Conservation (phyloP, 2,888 invertebrate genomes). For the Drosophila phalerata region DNA sequence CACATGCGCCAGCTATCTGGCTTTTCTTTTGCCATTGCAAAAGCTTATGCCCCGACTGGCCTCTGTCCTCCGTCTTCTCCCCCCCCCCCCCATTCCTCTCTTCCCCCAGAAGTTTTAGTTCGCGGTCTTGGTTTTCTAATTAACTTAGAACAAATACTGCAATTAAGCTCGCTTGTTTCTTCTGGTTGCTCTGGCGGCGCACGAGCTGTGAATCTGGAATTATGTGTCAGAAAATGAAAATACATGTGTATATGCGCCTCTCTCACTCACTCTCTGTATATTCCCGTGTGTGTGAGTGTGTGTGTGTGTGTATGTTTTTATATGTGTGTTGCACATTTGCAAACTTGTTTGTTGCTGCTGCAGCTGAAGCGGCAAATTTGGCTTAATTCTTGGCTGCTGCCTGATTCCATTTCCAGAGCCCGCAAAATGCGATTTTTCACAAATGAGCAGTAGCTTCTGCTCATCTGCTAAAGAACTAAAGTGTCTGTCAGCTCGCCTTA, state of each 20-base stretch:
- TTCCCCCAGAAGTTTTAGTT: constrained; percentile 23
- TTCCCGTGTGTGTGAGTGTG: constrained; percentile 23
- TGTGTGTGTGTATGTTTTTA: constrained; percentile 19
- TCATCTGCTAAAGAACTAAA: constrained; percentile 36
- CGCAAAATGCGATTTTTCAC: constrained; percentile 49
- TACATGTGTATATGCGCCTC: constrained; percentile 54
- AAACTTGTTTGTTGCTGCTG: constrained; percentile 62
- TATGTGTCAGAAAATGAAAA: constrained; percentile 82
- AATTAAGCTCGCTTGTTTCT: constrained; percentile 77
- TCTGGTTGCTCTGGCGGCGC: constrained; percentile 53
- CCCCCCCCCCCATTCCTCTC: background rate
- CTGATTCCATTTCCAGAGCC: constrained; percentile 42
- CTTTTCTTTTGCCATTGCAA: constrained; percentile 21
- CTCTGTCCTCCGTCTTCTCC: constrained; percentile 1
- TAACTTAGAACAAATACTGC: constrained; percentile 80
- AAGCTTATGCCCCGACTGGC: constrained; percentile 15
- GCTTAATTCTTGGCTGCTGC: constrained; percentile 67
- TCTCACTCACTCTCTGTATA: constrained; percentile 11
- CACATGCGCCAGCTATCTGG: constrained; percentile 55
- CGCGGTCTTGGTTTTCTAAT: constrained; percentile 69
- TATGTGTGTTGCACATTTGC: constrained; percentile 56
- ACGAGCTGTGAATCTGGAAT: constrained; percentile 77
- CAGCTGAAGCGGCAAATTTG: constrained; percentile 78
- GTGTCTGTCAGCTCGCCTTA: constrained; percentile 63
- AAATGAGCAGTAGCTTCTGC: constrained; percentile 38